Evolutionary conservation across 2,888 invertebrate genomes (phyloP), one percentile per base, ranked within the genome.

Genomic region (Choristoneura rosaceana): DNA sequence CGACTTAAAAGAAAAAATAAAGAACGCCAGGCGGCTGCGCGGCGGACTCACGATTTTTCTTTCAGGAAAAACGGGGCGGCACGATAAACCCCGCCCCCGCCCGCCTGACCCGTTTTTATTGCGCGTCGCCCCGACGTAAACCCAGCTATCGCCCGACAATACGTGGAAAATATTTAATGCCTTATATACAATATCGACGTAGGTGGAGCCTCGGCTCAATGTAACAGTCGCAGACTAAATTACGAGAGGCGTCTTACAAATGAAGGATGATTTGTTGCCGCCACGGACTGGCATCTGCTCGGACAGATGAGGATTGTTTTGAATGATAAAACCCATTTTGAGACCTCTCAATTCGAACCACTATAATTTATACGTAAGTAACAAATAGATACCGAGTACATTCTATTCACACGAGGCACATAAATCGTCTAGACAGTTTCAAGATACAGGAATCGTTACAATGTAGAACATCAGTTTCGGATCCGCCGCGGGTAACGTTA

Each of bases 1-100:
- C 82, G 87, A 90, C 89, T 92, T 85, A 80, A 87, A 93, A 93
- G 93, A 93, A 93, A 93, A 94, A 94, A 93, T 93, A 93, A 94
- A 94, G 92, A 94, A 92, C 92, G 87, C 84, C 83, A 83, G 87
- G 92, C 93, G 92, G 89, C 92, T 93, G 92, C 92, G 91, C 93
- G 93, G 82, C 90, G 89, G 87, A 89, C 91, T 88, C 81, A 82
- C 85, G 86, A 92, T 93, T 94, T 94, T 94, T 94, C 94, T 94
- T 94, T 91, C 89, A 90, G 89, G 90, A 92, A 89, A 86, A 90
- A 87, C 88, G 85, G 91, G 91, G 90, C 90, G 91, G 90, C 83
- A 85, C 88, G 76, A 76, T 79, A 78, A 75, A 89, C 92, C 81
- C 92, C 92, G 90, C 92, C 91, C 87, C 86, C 80, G 81, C 82